These are phyloP conservation scores for Edolisoma coerulescens DNA, from an alignment of 2,113 vertebrate species.

Conservation along the genomic window DNA sequence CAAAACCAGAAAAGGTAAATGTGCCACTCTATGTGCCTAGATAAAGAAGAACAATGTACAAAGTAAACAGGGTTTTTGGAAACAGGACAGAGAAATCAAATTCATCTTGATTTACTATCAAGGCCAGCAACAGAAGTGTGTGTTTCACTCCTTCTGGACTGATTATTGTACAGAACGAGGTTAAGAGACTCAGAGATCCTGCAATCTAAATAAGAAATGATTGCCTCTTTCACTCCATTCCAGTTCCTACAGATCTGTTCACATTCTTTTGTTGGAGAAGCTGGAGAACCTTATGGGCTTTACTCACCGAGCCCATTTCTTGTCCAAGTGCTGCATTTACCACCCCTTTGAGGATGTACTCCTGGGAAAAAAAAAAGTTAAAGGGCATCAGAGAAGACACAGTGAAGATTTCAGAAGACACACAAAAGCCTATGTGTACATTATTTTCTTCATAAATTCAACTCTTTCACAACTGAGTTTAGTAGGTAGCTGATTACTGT, in stretches of 20 bases:
- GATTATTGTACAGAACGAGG: not conserved
- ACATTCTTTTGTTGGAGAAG: not conserved
- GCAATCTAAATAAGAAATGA: not conserved
- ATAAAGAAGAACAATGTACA: not conserved
- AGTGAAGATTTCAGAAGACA: not conserved
- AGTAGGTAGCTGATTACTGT: not conserved
- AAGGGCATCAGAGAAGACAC: not conserved
- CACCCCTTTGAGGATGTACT: constrained; percentile 95
- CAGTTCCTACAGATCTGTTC: not conserved
- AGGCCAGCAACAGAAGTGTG: not conserved
- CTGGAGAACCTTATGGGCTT: not conserved
- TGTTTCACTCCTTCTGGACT: not conserved
- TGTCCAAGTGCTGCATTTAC: constrained; percentile 94
- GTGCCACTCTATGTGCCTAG: not conserved
- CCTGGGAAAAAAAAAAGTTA: constrained; percentile 67
- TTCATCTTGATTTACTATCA: not conserved
- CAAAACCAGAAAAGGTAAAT: not conserved
- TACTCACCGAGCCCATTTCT: constrained; percentile 91
- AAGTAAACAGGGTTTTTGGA: not conserved
- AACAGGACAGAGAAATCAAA: not conserved
- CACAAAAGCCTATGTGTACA: not conserved
- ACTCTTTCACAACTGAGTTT: not conserved
- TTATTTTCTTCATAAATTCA: not conserved
- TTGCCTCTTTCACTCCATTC: not conserved
- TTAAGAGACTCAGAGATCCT: not conserved